Evolutionary conservation across 2,113 vertebrate genomes (phyloP).

Genomic region (Coregonus clupeaformis): DNA sequence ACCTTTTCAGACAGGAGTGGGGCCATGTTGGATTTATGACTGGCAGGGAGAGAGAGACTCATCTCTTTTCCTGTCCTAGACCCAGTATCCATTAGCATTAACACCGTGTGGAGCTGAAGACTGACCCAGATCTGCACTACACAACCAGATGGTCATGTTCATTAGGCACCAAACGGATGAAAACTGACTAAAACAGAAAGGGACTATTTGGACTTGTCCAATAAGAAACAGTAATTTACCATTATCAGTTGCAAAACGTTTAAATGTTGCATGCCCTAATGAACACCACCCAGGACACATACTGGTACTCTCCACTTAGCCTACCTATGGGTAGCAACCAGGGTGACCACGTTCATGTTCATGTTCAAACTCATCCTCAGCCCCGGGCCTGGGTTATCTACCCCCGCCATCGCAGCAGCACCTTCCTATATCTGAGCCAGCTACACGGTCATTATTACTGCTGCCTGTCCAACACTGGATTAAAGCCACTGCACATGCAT

Average conservation of each 20-base stretch:
- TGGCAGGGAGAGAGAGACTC: constrained; percentile 7
- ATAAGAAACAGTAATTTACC: too few relatives aligned
- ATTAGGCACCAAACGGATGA: not conserved
- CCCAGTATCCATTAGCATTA: constrained; percentile 12
- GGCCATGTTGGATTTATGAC: constrained; percentile 54
- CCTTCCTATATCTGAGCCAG: constrained; percentile 13
- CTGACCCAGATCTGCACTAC: not conserved
- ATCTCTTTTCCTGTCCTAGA: constrained; percentile 29
- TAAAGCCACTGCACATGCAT: not conserved
- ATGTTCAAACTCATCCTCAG: constrained; percentile 39
- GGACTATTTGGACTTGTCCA: too few relatives aligned
- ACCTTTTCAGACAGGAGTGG: constrained; percentile 54
- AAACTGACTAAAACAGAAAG: not conserved
- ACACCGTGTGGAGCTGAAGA: constrained; percentile 14
- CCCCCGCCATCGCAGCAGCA: constrained; percentile 23
- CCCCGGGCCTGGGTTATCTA: constrained; percentile 36
- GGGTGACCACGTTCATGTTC: constrained; percentile 38
- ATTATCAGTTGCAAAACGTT: too few relatives aligned
- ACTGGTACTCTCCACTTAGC: too few relatives aligned
- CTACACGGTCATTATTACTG: not conserved
- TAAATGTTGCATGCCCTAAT: too few relatives aligned
- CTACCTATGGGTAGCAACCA: not conserved
- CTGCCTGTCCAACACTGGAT: not conserved
- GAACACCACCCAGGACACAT: too few relatives aligned
- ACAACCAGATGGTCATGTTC: too few relatives aligned